Evolutionary conservation across 1,140 invertebrate genomes (phyloP).

Genomic region (Ceratoteleas bidentatus): DNA sequence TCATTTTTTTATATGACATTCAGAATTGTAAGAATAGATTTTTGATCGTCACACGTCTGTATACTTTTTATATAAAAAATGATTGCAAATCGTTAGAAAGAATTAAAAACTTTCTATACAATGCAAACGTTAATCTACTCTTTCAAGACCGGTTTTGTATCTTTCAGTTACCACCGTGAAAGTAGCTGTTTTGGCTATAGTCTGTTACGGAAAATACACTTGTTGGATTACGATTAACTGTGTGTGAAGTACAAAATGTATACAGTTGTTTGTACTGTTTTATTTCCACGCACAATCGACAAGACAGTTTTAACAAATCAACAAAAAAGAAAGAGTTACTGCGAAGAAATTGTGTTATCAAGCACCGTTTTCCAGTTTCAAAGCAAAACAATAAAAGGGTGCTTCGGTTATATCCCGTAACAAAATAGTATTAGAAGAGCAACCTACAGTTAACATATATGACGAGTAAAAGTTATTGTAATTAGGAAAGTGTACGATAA

Average conservation of each 20-base stretch:
- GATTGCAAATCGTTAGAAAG: too few species aligned
- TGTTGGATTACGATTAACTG: slow-evolving; percentile 7
- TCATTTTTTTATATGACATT: too few species aligned
- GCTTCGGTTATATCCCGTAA: slow-evolving; percentile 57
- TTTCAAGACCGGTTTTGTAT: too few species aligned
- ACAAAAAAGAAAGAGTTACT: slow-evolving; percentile 5
- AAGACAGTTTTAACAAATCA: neutral
- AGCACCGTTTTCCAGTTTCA: slow-evolving; percentile 36
- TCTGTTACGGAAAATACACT: neutral
- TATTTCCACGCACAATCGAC: slow-evolving; percentile 41
- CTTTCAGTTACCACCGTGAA: too few species aligned
- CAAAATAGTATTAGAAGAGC: slow-evolving; percentile 54
- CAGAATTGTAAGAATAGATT: too few species aligned
- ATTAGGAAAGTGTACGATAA: slow-evolving; percentile 51
- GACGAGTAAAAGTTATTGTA: slow-evolving; percentile 55
- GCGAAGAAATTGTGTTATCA: slow-evolving; percentile 23
- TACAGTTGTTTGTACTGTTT: slow-evolving; percentile 1
- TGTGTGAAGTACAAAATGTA: slow-evolving; percentile 22
- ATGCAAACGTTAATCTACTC: too few species aligned
- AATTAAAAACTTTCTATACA: too few species aligned
- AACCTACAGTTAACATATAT: slow-evolving; percentile 54
- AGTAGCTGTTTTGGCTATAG: too few species aligned
- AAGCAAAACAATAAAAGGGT: slow-evolving; percentile 45
- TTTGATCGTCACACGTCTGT: too few species aligned
- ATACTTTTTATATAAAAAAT: too few species aligned